Percentiles rank a stretch among this genome's conserved stretches.
Conservation (phyloP, 1,140 invertebrate species). For the Sminthurinus signatus region DNA sequence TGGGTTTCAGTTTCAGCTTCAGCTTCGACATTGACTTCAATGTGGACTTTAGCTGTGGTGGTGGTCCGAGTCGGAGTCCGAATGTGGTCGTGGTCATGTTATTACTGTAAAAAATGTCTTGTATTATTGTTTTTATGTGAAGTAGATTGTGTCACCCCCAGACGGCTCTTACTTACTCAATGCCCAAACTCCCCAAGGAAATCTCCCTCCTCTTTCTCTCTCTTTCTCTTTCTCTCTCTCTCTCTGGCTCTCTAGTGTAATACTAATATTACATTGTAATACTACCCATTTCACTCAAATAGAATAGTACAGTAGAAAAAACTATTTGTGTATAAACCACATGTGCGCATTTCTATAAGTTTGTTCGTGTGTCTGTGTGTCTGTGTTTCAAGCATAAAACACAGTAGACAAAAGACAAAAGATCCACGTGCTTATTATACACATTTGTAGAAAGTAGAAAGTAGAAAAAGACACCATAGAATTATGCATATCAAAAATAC, state of each 20-base stretch:
- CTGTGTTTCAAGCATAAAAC: neutral
- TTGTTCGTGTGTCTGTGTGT: neutral
- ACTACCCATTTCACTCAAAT: neutral
- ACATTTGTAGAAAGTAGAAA: neutral
- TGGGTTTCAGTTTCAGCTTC: too few species aligned
- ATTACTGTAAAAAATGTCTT: conserved; percentile 11
- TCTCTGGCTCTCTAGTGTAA: neutral
- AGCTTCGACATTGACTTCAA: too few species aligned
- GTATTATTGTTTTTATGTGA: conserved; percentile 16
- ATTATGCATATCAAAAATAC: too few species aligned
- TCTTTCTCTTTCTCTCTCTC: neutral
- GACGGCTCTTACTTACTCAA: conserved; percentile 13
- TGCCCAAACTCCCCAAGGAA: conserved; percentile 5
- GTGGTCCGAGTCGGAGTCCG: neutral
- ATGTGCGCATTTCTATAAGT: neutral
- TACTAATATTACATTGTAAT: neutral
- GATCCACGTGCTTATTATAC: too few species aligned
- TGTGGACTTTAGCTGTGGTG: too few species aligned
- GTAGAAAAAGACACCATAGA: neutral
- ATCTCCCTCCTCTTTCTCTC: neutral
- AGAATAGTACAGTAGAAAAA: neutral
- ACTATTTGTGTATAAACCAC: neutral
- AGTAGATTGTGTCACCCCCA: conserved; percentile 6
- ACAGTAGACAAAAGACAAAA: neutral
- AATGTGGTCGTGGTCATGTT: conserved; percentile 5